A percentile compares a stretch with the other conserved stretches of the same genome.
Evolutionary conservation across 2,797 vertebrate genomes (phyloP).

Genomic region (Rachycentron canadum): DNA sequence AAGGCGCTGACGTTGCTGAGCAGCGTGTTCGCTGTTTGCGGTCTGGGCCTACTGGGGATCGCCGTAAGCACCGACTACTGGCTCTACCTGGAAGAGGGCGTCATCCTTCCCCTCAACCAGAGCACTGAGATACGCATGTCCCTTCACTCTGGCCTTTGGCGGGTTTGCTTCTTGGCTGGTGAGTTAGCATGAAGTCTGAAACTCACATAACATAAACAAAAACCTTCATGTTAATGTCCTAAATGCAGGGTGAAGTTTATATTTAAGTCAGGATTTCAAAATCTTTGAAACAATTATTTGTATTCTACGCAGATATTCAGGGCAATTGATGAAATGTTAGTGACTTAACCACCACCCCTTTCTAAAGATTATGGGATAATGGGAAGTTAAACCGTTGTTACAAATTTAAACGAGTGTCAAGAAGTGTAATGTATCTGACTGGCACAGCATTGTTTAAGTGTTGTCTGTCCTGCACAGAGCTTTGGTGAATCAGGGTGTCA

Average conservation of each 20-base stretch:
- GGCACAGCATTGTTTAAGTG: background rate
- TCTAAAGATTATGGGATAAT: background rate
- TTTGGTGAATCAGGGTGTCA: background rate
- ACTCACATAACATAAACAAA: background rate
- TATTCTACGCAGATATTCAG: background rate
- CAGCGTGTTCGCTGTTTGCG: slow-evolving; percentile 94
- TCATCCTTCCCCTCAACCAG: slow-evolving; percentile 95
- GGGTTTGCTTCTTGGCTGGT: slow-evolving; percentile 97
- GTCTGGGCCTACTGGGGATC: slow-evolving; percentile 94
- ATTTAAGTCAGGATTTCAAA: background rate
- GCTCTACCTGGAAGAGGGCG: slow-evolving; percentile 96
- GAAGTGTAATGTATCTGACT: background rate
- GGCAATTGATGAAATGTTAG: background rate
- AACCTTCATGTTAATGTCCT: background rate
- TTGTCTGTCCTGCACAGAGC: background rate
- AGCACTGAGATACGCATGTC: slow-evolving; percentile 92
- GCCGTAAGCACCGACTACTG: slow-evolving; percentile 98
- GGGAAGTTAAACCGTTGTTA: background rate
- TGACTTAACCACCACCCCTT: background rate
- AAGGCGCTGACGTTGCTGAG: slow-evolving; percentile 96
- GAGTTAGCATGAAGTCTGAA: slow-evolving; percentile 35
- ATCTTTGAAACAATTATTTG: background rate
- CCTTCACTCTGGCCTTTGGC: slow-evolving; percentile 96
- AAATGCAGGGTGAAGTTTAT: background rate
- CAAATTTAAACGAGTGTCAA: background rate